Percentiles rank a stretch among this genome's conserved stretches.
phyloP scores from a whole-genome alignment of 1,140 invertebrate species.

The Aphaenogaster floridana region DNA sequence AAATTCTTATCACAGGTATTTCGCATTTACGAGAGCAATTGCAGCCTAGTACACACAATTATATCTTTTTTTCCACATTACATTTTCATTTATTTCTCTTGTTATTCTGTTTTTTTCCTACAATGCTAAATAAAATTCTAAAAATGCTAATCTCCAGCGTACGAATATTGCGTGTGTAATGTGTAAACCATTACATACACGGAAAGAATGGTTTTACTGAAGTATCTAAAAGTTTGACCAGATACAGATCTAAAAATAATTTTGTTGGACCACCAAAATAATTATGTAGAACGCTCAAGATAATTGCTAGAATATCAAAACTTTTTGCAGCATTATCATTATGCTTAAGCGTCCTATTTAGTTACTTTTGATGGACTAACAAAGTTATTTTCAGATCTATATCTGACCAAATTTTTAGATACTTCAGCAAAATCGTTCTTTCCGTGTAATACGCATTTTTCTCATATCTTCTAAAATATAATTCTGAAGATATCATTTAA shows the following conservation, averaged over 20 bases:
- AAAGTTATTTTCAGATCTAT: no score
- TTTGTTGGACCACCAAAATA: no score
- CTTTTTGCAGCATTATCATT: no score
- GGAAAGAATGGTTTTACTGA: no score
- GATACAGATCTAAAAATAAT: no score
- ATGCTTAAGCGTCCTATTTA: no score
- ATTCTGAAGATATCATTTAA: not conserved
- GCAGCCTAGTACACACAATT: not conserved
- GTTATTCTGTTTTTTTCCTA: not conserved
- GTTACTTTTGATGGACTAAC: no score
- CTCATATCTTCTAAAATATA: not conserved
- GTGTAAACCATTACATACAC: not conserved
- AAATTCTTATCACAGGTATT: conserved; percentile 38
- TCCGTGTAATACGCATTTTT: not conserved
- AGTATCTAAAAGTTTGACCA: no score
- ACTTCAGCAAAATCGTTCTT: no score
- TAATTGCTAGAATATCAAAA: no score
- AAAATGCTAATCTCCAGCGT: not conserved
- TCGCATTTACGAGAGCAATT: conserved; percentile 25
- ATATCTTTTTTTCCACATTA: conserved; percentile 6
- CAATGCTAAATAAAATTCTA: not conserved
- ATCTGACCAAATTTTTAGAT: no score
- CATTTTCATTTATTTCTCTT: not conserved
- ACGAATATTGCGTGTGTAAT: not conserved
- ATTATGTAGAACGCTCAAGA: no score